Percentiles rank a stretch among this genome's conserved stretches.
Conservation (phyloP, 2,113 vertebrate genomes). For the Phyllostomus discolor region DNA sequence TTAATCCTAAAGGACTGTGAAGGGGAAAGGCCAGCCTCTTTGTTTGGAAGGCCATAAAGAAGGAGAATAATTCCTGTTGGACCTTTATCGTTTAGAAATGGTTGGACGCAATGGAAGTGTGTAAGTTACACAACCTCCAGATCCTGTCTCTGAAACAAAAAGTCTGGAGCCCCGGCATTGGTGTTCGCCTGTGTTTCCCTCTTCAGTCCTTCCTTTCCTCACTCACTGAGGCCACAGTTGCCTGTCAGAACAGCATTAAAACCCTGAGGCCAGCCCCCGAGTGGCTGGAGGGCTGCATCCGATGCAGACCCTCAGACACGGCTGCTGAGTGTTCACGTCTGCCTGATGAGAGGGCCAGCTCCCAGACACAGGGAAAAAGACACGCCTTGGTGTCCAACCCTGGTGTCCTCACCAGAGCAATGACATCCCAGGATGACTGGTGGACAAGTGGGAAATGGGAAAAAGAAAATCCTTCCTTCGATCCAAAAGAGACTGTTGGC, state of each 20-base stretch:
- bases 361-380: background rate
- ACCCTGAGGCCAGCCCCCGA: background rate
- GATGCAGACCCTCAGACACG: background rate
- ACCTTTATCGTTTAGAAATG: background rate
- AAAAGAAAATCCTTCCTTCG: background rate
- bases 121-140: background rate
- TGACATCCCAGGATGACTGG: background rate
- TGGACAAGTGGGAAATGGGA: background rate
- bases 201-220: background rate
- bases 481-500: background rate
- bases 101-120: background rate
- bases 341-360: background rate
- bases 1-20: background rate
- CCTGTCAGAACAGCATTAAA: background rate
- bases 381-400: background rate
- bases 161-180: background rate
- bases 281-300: background rate
- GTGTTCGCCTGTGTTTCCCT: background rate
- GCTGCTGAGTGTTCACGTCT: rapidly evolving
- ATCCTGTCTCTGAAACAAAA: background rate
- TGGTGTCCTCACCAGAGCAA: slow-evolving; percentile 33
- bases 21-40: background rate
- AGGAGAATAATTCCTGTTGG: background rate
- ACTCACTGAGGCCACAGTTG: background rate
- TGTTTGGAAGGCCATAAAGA: background rate